Base-by-base conservation (phyloP, 2,888 invertebrate genomes). In the Auanema freiburgensis region DNA sequence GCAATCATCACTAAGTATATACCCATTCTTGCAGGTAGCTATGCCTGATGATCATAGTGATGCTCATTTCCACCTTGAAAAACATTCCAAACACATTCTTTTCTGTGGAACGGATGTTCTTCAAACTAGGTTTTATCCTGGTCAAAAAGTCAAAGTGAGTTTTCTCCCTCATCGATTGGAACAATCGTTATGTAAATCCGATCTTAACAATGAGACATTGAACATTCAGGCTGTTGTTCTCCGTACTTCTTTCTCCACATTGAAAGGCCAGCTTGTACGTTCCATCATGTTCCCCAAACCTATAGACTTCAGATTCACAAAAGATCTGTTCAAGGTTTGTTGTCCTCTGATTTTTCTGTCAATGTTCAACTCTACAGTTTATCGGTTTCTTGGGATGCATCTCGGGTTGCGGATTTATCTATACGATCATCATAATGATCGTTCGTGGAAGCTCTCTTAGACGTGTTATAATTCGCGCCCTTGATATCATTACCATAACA, bases 401-500 rank as follows among this genome's bases (percentile, higher is more conserved):
- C 51, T 72, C 74, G 14, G 69, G 66, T 1, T 63, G 57, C 51
- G 74, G 74, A 1, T 74, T 74, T 57, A 21, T 72, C 58, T 95
- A 95, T 83, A 95, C 95, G 0, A 87, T 95, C 24, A 87, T 91
- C 1, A 88, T 91, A 4, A 96, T 94, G 90, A 91, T 91, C 23
- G 52, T 54, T 5, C 68, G 78, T 3, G 79, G 78, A 18, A 67
- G 60, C 33, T 54, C 67, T 1, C 3, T 74, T 12, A 66, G 69
- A 44, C 72, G 63, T 21, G 90, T 92, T 74, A 85, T 91, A 4
- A 86, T 93, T 49, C 89, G 92, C 54, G 90, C 91, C 1, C 86
- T 94, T 71, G 94, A 94, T 84, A 90, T 94, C 63, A 90, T 95
- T 71, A 94, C 94, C 0, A 93, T 94, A 74, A 92, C 92, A 14